A percentile compares a stretch with the other conserved stretches of the same genome.
Conservation (phyloP, 2,113 vertebrate genomes). For the Camelus bactrianus region DNA sequence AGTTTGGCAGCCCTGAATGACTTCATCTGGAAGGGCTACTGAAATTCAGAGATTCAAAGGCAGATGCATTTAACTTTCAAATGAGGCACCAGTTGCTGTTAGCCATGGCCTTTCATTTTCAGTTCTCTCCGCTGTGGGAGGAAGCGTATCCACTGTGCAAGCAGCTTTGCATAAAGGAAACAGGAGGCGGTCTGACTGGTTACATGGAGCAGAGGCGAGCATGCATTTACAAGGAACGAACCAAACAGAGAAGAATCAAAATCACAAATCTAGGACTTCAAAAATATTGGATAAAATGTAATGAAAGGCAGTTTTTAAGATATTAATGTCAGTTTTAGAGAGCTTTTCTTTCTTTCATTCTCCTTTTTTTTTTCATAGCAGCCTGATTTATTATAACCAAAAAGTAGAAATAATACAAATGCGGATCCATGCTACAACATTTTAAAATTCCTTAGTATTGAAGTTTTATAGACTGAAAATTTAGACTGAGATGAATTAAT, state of each 20-base stretch:
- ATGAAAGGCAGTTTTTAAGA: slow-evolving; percentile 38
- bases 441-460: background rate
- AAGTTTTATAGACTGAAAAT: background rate
- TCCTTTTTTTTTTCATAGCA: background rate
- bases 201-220: background rate
- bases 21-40: slow-evolving; percentile 21
- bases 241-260: slow-evolving; percentile 56
- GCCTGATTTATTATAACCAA: too few species aligned
- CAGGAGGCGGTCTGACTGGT: background rate
- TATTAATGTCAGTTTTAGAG: background rate
- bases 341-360: slow-evolving; percentile 34
- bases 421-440: too few species aligned
- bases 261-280: background rate
- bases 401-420: too few species aligned
- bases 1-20: background rate
- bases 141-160: background rate
- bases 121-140: slow-evolving; percentile 33
- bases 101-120: slow-evolving; percentile 43
- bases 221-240: slow-evolving; percentile 40
- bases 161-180: slow-evolving; percentile 17
- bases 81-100: background rate
- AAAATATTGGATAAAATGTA: background rate
- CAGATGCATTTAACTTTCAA: slow-evolving; percentile 52
- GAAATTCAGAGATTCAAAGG: slow-evolving; percentile 35
- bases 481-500: background rate